Percentiles rank a stretch among this genome's conserved stretches.
These are phyloP conservation scores for Pitta sordida DNA, from an alignment of 2,113 vertebrate genomes.

Conservation along the genomic window DNA sequence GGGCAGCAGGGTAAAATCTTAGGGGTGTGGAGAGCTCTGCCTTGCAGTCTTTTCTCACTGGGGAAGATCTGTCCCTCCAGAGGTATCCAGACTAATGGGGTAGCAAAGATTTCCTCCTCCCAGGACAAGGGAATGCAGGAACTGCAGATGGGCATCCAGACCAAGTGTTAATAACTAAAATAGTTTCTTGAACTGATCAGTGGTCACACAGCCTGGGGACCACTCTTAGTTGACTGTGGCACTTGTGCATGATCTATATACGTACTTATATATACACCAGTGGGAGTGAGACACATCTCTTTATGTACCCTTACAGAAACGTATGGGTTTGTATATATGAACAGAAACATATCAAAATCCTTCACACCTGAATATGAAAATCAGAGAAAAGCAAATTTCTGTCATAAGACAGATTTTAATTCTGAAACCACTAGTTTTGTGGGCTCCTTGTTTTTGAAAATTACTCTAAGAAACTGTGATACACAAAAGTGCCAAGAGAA, in stretches of 20 bases:
- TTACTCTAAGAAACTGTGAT: neutral
- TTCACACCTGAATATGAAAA: neutral
- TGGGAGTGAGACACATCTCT: neutral
- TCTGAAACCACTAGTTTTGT: neutral
- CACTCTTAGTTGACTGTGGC: neutral
- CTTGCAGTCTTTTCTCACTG: accelerated
- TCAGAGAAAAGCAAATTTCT: neutral
- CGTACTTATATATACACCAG: neutral
- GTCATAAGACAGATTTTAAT: neutral
- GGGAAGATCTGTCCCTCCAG: neutral
- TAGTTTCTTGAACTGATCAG: neutral
- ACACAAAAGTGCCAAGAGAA: neutral
- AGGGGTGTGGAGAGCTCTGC: neutral
- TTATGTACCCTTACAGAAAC: neutral
- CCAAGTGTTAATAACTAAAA: neutral
- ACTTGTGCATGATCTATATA: neutral
- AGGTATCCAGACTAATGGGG: neutral
- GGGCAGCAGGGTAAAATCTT: neutral
- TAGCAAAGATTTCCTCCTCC: neutral
- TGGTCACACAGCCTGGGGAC: neutral
- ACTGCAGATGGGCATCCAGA: neutral
- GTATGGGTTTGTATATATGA: neutral
- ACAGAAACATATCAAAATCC: neutral
- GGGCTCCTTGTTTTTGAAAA: neutral
- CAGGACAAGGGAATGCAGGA: neutral